Percentiles rank a stretch among this genome's conserved stretches.
phyloP scores from a whole-genome alignment of 1,140 invertebrate species.

The Heterodera carotae region DNA sequence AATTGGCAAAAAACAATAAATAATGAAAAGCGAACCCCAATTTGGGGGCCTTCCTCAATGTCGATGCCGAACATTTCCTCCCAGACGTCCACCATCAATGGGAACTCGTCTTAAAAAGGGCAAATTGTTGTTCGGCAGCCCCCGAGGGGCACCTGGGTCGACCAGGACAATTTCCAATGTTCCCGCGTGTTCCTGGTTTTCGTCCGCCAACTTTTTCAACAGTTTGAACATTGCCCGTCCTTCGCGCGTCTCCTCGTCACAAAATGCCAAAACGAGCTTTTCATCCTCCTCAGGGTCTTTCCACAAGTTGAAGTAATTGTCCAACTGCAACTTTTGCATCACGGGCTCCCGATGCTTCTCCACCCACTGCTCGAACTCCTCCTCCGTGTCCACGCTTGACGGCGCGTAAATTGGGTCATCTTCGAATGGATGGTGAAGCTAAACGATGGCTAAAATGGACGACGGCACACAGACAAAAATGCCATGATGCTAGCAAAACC shows the following conservation, averaged over 20 bases:
- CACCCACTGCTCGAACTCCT: conserved; percentile 65
- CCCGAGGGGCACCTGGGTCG: conserved; percentile 52
- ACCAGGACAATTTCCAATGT: conserved; percentile 65
- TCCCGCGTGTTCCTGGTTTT: conserved; percentile 64
- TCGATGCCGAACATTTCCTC: conserved; percentile 66
- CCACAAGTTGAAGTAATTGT: conserved; percentile 66
- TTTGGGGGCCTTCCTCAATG: conserved; percentile 65
- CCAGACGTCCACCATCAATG: conserved; percentile 65
- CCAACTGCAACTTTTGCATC: conserved; percentile 63
- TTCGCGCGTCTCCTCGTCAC: conserved; percentile 65
- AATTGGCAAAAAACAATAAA: neutral
- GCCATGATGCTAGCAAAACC: too few species aligned
- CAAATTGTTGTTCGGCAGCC: neutral
- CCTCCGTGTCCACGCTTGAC: conserved; percentile 62
- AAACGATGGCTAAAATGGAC: too few species aligned
- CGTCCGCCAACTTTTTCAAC: conserved; percentile 62
- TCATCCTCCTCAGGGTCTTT: conserved; percentile 65
- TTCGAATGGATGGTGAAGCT: conserved; percentile 64
- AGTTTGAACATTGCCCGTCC: conserved; percentile 64
- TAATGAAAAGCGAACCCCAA: conserved; percentile 36
- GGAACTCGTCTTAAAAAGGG: conserved; percentile 62
- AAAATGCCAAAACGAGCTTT: conserved; percentile 61
- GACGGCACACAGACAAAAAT: neutral
- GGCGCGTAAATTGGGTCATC: conserved; percentile 65
- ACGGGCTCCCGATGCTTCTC: conserved; percentile 64